Evolutionary conservation across 1,140 invertebrate species (phyloP).

Genomic region (Cydia splendana): DNA sequence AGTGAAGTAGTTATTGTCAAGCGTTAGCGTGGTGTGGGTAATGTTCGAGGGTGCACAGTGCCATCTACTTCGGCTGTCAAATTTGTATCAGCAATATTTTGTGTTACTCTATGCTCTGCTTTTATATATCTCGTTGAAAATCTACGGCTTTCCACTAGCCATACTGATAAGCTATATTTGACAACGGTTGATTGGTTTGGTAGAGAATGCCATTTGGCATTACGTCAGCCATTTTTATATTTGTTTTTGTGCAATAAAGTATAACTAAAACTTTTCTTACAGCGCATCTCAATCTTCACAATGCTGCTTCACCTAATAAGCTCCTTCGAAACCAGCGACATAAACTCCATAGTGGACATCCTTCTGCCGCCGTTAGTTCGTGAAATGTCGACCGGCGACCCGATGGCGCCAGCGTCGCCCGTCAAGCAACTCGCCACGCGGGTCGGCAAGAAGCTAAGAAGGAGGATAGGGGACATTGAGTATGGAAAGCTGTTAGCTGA

Average conservation of each 20-base stretch:
- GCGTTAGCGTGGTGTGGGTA: no score
- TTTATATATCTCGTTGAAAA: no score
- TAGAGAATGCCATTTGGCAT: no score
- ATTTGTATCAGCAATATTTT: no score
- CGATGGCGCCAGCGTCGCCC: constrained; percentile 46
- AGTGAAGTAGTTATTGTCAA: no score
- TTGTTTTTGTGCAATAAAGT: no score
- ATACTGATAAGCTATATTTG: not conserved
- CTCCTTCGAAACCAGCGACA: constrained; percentile 49
- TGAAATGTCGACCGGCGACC: constrained; percentile 66
- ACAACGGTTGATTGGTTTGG: no score
- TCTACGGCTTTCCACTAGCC: no score
- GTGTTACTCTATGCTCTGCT: no score
- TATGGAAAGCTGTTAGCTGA: constrained; percentile 67
- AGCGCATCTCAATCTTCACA: constrained; percentile 68
- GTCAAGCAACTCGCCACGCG: constrained; percentile 59
- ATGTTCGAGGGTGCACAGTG: no score
- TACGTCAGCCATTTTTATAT: no score
- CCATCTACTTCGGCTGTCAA: no score
- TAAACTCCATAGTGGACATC: constrained; percentile 54
- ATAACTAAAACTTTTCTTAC: constrained; percentile 38
- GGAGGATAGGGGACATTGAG: constrained; percentile 69
- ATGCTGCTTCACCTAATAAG: constrained; percentile 67
- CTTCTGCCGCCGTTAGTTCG: constrained; percentile 67
- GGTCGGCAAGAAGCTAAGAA: constrained; percentile 64